Base-by-base conservation (phyloP, 92 coral and sea anemone genomes). In the Paragorgia papillata region DNA sequence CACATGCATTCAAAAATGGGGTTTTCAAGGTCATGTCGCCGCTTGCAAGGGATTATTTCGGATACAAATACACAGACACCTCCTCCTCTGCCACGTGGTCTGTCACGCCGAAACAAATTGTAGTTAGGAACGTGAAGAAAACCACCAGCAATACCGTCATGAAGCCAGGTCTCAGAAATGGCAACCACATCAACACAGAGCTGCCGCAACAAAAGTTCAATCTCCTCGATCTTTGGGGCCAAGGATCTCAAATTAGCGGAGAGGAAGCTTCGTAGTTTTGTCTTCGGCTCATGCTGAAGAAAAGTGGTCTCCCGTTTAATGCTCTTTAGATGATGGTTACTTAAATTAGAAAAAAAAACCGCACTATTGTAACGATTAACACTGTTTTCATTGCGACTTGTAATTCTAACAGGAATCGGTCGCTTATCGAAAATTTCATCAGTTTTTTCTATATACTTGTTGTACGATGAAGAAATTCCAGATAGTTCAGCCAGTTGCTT, bases 21-120 rank as follows among this genome's bases (percentile, higher is more conserved):
- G 62, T 12, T 62, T 75, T 75, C 71, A 34, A 75, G 57, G 81
- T 75, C 71, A 40, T 58, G 57, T 32, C 71, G 81, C 32, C 81
- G 69, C 66, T 3, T 74, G 10, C 34, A 74, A 21, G 80, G 69
- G 51, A 74, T 59, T 22, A 26, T 40, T 27, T 73, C 43, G 5
- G 79, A 73, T 73, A 73, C 28, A 73, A 28, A 73, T 32, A 46
- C 79, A 73, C 79, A 51, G 9, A 73, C 66, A 29, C 51, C 56
- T n/a, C n/a, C n/a, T n/a, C n/a, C n/a, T n/a, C n/a, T n/a, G n/a
- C n/a, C 81, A 18, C 58, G 14, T 46, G 44, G 8, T 54, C 71
- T 57, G 39, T 59, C 81, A 39, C 58, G 68, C 44, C 70, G 81
- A 35, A 33, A 58, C 17, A 33, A 28, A 29, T 18, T 37, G 33